A percentile compares a stretch with the other conserved stretches of the same genome.
Evolutionary conservation across 2,113 vertebrate species (phyloP).

Genomic region (Potamarius usumacintae): DNA sequence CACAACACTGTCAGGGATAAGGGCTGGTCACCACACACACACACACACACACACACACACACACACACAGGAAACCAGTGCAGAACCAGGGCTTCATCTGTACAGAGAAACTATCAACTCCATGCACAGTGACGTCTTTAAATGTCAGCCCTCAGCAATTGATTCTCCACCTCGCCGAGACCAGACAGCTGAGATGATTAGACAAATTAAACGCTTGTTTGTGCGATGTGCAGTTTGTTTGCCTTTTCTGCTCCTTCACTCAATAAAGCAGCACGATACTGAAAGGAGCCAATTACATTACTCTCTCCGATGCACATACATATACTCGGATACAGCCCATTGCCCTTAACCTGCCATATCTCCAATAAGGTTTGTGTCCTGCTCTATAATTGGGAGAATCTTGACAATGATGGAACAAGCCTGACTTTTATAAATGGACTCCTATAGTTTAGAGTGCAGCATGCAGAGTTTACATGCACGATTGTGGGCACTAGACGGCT

Average conservation of each 20-base stretch:
- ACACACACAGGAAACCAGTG: neutral
- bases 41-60: neutral
- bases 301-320: constrained; percentile 19
- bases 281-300: constrained; percentile 19
- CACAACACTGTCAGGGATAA: constrained; percentile 43
- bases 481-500: neutral
- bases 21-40: neutral
- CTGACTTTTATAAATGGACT: constrained; percentile 42
- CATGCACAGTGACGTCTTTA: constrained; percentile 53
- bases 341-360: constrained; percentile 52
- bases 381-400: constrained; percentile 45
- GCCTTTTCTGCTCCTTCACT: constrained; percentile 27
- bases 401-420: constrained; percentile 32
- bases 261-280: constrained; percentile 17
- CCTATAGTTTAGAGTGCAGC: neutral
- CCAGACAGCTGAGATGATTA: constrained; percentile 72
- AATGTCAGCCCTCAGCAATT: constrained; percentile 73
- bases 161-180: constrained; percentile 70
- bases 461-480: neutral
- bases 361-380: constrained; percentile 34
- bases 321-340: neutral
- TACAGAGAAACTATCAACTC: constrained; percentile 11
- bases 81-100: neutral
- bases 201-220: constrained; percentile 71
- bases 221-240: constrained; percentile 60